Evolutionary conservation across 2,888 invertebrate genomes (phyloP).

Genomic region (Tachina grossa): DNA sequence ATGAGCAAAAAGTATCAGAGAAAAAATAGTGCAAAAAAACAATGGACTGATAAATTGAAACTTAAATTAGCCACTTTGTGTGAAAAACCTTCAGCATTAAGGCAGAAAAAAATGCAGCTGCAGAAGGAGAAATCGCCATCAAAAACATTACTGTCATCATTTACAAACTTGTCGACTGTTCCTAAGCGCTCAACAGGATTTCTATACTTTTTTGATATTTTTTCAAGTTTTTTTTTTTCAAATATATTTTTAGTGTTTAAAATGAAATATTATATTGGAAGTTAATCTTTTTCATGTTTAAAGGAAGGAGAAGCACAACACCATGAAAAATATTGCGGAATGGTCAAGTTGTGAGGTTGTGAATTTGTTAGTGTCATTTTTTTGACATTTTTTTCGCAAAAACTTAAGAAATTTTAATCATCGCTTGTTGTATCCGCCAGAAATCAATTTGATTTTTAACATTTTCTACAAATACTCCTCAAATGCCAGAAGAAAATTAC

Average conservation of each 20-base stretch:
- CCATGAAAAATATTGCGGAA: no score
- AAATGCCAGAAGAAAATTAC: no score
- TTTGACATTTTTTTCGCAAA: no score
- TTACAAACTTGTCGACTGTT: conserved; percentile 35
- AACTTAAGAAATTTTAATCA: no score
- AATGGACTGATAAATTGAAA: conserved; percentile 57
- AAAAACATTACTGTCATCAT: conserved; percentile 5
- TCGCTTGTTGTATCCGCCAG: no score
- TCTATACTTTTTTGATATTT: neutral
- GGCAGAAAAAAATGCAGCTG: neutral
- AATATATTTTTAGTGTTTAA: neutral
- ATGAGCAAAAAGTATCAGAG: neutral
- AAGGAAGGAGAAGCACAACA: no score
- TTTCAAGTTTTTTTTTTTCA: neutral
- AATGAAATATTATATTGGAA: neutral
- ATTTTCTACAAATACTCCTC: no score
- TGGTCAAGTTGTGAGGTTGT: no score
- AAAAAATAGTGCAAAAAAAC: conserved; percentile 15
- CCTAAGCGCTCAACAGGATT: conserved; percentile 51
- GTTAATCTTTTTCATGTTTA: neutral
- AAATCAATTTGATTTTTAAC: no score
- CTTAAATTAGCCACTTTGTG: conserved; percentile 55
- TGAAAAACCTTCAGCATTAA: neutral
- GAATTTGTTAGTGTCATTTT: no score
- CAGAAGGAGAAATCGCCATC: neutral